phyloP scores from a whole-genome alignment of 2,888 invertebrate species.

The Megastigmus dorsalis region DNA sequence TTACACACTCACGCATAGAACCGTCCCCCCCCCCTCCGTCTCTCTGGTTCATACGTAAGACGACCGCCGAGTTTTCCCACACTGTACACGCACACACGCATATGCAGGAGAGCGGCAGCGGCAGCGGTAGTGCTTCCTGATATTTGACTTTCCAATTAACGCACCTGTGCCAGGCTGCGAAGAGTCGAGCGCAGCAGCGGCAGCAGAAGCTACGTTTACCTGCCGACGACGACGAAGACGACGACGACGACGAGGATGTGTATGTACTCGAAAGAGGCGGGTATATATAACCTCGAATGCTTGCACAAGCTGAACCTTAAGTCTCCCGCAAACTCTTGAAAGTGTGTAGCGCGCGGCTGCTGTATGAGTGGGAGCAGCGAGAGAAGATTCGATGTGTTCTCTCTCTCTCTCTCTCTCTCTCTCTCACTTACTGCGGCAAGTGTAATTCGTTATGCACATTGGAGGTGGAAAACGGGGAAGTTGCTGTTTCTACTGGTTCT shows the following conservation, averaged over 20 bases:
- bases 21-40: no score
- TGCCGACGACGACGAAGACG: background rate
- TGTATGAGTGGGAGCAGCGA: background rate
- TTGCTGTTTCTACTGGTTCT: no score
- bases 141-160: conserved; percentile 66
- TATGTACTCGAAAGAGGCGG: background rate
- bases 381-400: background rate
- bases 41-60: no score
- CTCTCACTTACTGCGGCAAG: no score
- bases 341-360: background rate
- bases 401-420: no score
- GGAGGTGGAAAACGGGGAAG: no score
- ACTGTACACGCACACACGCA: background rate
- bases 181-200: background rate
- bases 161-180: conserved; percentile 64
- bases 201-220: conserved; percentile 14
- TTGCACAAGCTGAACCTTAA: conserved; percentile 2
- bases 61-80: conserved; percentile 31
- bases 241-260: background rate
- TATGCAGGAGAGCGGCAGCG: background rate
- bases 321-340: conserved; percentile 10
- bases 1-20: background rate
- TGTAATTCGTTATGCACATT: no score
- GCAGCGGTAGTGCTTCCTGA: conserved; percentile 47
- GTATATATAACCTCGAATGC: background rate